Percentiles rank a stretch among this genome's conserved stretches.
Conservation (phyloP, 1,140 invertebrate species). For the Bradysia coprophila region DNA sequence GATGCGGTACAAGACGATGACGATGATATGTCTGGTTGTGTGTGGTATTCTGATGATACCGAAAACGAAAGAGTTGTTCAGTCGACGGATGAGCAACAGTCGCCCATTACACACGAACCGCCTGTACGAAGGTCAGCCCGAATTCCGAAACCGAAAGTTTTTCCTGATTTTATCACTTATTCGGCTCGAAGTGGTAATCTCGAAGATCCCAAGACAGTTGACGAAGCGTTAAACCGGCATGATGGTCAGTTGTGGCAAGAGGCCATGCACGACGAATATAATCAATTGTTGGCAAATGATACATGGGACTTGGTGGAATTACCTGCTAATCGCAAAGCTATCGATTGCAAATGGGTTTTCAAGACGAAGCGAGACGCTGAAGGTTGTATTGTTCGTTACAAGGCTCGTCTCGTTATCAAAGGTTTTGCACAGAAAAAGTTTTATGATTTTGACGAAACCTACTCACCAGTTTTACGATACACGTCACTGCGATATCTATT, state of each 20-base stretch:
- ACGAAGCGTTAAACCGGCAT: neutral
- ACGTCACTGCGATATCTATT: conserved; percentile 4
- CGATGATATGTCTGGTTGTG: neutral
- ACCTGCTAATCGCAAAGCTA: conserved; percentile 10
- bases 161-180: neutral
- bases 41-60: neutral
- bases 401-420: conserved; percentile 22
- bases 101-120: neutral
- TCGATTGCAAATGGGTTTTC: conserved; percentile 22
- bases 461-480: conserved; percentile 13
- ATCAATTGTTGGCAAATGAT: neutral
- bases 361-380: conserved; percentile 14
- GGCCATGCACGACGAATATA: neutral
- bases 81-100: neutral
- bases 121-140: neutral
- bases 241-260: neutral
- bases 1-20: neutral
- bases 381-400: conserved; percentile 14
- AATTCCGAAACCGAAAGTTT: neutral
- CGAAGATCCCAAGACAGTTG: neutral
- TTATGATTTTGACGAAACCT: conserved; percentile 19
- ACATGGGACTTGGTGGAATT: conserved; percentile 13
- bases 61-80: neutral
- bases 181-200: neutral
- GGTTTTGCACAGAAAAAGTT: conserved; percentile 13